A percentile compares a stretch with the other conserved stretches of the same genome.
phyloP scores from a whole-genome alignment of 2,113 vertebrate genomes.

The Psettodes erumei region DNA sequence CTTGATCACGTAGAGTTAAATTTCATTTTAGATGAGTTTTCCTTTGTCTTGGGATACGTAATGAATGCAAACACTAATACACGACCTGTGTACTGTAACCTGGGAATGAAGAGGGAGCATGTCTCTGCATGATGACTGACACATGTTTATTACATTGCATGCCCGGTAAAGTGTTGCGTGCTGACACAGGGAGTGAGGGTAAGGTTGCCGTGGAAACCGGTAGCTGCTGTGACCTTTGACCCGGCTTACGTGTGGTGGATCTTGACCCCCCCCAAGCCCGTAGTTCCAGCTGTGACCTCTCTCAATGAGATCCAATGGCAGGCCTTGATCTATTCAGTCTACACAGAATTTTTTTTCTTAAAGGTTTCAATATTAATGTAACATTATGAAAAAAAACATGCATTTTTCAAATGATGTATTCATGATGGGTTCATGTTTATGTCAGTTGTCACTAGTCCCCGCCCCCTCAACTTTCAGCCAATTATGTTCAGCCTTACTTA shows the following conservation, averaged over 20 bases:
- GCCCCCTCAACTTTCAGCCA: background rate
- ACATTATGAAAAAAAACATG: too few species aligned
- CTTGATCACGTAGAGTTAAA: background rate
- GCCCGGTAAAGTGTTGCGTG: conserved; percentile 68
- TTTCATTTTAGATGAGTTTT: background rate
- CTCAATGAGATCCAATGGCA: conserved; percentile 40
- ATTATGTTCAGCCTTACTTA: background rate
- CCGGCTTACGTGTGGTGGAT: conserved; percentile 53
- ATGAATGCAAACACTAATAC: conserved; percentile 31
- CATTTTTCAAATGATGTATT: too few species aligned
- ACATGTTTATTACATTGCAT: conserved; percentile 71
- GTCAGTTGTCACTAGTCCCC: too few species aligned
- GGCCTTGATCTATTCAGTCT: conserved; percentile 63
- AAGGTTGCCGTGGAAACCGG: conserved; percentile 61
- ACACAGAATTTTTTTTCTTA: background rate
- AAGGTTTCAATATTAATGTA: background rate
- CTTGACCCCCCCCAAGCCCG: conserved; percentile 48
- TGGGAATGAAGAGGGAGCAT: conserved; percentile 37
- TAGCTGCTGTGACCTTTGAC: conserved; percentile 30
- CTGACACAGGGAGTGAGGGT: conserved; percentile 53
- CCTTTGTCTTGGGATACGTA: background rate
- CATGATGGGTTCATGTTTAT: too few species aligned
- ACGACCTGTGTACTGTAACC: background rate
- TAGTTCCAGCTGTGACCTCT: conserved; percentile 53
- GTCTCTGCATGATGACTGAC: conserved; percentile 65